Evolutionary conservation across 2,888 invertebrate species (phyloP).

Genomic region (Agrenia bidenticulata): DNA sequence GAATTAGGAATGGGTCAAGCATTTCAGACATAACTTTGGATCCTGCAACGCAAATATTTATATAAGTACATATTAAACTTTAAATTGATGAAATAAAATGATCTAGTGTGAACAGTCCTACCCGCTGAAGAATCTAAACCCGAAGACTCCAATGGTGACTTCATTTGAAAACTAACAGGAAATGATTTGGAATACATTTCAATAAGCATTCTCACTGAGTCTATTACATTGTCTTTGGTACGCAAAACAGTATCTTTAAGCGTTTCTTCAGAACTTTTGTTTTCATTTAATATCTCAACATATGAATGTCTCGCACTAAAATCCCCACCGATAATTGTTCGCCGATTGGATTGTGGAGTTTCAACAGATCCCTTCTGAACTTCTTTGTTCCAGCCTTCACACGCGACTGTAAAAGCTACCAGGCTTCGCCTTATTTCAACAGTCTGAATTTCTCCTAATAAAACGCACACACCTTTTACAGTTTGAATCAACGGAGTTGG

Average conservation of each 20-base stretch:
- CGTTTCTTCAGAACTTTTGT: conserved; percentile 27
- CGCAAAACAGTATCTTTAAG: conserved; percentile 37
- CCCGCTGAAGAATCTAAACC: neutral
- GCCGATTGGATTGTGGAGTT: conserved; percentile 31
- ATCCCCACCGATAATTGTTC: conserved; percentile 44
- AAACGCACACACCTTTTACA: conserved; percentile 86
- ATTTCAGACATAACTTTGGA: conserved; percentile 63
- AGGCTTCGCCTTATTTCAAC: conserved; percentile 79
- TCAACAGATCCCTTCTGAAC: conserved; percentile 34
- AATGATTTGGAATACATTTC: conserved; percentile 83
- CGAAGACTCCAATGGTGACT: conserved; percentile 45
- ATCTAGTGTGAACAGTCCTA: neutral
- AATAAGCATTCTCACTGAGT: conserved; percentile 77
- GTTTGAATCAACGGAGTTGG: conserved; percentile 80
- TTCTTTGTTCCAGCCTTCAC: conserved; percentile 54
- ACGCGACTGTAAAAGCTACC: conserved; percentile 65
- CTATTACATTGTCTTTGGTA: conserved; percentile 61
- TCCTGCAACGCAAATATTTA: conserved; percentile 58
- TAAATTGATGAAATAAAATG: neutral
- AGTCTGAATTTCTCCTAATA: conserved; percentile 86
- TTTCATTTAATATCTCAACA: conserved; percentile 44
- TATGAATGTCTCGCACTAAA: conserved; percentile 42
- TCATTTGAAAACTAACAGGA: conserved; percentile 77
- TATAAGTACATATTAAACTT: neutral
- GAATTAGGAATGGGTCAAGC: conserved; percentile 73